Base-by-base conservation (phyloP, 2,797 vertebrate species). In the Sebastes steindachneri region DNA sequence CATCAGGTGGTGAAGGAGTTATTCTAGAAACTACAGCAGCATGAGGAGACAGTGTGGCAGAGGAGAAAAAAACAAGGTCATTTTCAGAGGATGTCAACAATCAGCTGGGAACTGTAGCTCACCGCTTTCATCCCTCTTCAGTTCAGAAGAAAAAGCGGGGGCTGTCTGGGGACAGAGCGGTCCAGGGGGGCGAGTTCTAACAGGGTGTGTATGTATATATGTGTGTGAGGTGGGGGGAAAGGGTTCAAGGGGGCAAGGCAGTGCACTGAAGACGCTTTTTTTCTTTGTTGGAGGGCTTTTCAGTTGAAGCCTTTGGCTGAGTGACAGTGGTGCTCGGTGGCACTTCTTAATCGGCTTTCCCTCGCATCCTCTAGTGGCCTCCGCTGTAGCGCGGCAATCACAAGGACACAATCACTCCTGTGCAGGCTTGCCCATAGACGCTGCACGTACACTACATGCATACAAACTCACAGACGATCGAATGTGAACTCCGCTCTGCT, bases 271-370 rank as follows among this genome's bases (percentile, higher is more conserved):
- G 74, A 77, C 10, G 15, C 37, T 83, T 55, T 73, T 54, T 77
- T 79, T 59, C 68, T 87, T 88, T 92, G 83, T 83, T 81, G 80
- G 73, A 33, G 69, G 35, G 72, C 37, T 84, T 86, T 90, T 76
- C 77, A 84, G 85, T 58, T 63, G 75, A 89, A 81, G 76, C 72
- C 68, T 85, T 80, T 89, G 87, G 88, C 88, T 82, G 87, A 86
- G 88, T 58, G 86, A 89, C 88, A 92, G 88, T 73, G 75, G 63
- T 70, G 79, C 90, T 90, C 48, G 25, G 85, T 88, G 88, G 92
- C 92, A 84, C 88, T 90, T 88, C 80, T 85, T 94, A 94, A 94
- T 95, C 92, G 80, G 86, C 92, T 94, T 94, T 94, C 31, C 80
- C 73, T 73, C 79, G 67, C 89, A 75, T 88, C 83, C 88, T 92